Evolutionary conservation across 2,797 vertebrate species (phyloP), one percentile per base, ranked within the genome.

Genomic region (Neomorphus geoffroyi): DNA sequence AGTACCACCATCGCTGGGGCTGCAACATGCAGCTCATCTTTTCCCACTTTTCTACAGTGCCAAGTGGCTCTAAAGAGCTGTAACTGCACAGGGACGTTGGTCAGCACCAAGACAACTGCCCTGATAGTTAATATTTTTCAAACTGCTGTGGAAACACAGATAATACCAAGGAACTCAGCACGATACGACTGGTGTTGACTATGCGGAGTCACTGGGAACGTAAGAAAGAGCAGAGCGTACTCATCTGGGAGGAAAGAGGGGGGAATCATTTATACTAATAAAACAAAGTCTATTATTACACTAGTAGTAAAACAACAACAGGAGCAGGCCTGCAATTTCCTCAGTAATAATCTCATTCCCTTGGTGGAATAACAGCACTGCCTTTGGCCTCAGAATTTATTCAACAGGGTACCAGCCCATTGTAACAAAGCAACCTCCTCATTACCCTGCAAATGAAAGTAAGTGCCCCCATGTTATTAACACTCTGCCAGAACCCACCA

Each of bases 261-360:
- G 19, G 2, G 61, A 92, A 92, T 87, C 8, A 16, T 91, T 94
- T 94, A 46, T 85, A 87, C 67, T 93, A 92, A 95, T 88, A 91
- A 92, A 95, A 77, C 57, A 93, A 92, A 93, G 74, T 46, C 90
- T 85, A n/a, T 94, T 93, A 89, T 82, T 85, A 73, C 46, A 82
- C 32, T 66, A 89, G 53, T 32, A 61, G 84, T 83, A 91, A 91
- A 96, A 85, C 79, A 88, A 88, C 0, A 3, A 30, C 51, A 71
- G 50, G 57, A 96, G 78, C 90, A 91, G 91, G 86, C 61, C 92
- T 87, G 86, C 81, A 94, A 96, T 97, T 97, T 95, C 93, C 86
- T 92, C 92, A 61, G 86, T 91, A 96, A 97, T 96, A 93, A 96
- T 94, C 92, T 93, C 74, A 46, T 64, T 94, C 74, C 81, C 93